Evolutionary conservation across 92 coral and sea anemone genomes (phyloP).

Genomic region (Pocillopora meandrina): DNA sequence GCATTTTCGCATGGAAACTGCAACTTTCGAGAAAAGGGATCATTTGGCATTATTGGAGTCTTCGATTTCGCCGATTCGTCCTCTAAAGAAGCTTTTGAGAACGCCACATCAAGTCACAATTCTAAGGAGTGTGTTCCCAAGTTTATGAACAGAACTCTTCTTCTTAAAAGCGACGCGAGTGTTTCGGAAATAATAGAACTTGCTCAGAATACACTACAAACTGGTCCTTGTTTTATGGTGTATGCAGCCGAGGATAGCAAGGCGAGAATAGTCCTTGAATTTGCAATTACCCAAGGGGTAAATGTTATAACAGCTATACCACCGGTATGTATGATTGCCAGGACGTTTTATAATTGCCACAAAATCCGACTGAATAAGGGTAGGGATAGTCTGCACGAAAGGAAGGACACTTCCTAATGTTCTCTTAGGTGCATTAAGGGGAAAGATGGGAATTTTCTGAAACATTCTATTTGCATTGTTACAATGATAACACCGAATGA

Average conservation of each 20-base stretch:
- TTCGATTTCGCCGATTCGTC: slow-evolving; percentile 12
- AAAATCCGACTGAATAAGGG: no score
- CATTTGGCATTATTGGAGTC: slow-evolving; percentile 14
- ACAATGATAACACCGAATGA: no score
- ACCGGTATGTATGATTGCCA: neutral
- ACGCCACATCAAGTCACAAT: slow-evolving; percentile 22
- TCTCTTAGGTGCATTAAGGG: no score
- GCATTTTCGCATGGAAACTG: slow-evolving; percentile 18
- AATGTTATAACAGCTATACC: slow-evolving; percentile 21
- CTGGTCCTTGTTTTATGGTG: slow-evolving; percentile 33
- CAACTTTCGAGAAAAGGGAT: neutral
- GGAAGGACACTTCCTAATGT: no score
- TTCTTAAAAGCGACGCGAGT: slow-evolving; percentile 8
- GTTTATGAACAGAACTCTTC: slow-evolving; percentile 11
- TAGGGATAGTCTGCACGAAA: no score
- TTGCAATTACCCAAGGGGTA: neutral
- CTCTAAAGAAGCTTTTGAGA: slow-evolving; percentile 14
- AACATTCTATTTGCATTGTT: no score
- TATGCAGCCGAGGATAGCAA: slow-evolving; percentile 19
- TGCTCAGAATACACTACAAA: neutral
- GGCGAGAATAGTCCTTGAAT: slow-evolving; percentile 23
- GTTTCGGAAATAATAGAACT: slow-evolving; percentile 22
- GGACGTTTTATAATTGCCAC: neutral
- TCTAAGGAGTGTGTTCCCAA: slow-evolving; percentile 10
- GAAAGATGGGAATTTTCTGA: no score